These are phyloP conservation scores for Unio pictorum DNA, from an alignment of 2,888 invertebrate genomes.

Conservation along the genomic window DNA sequence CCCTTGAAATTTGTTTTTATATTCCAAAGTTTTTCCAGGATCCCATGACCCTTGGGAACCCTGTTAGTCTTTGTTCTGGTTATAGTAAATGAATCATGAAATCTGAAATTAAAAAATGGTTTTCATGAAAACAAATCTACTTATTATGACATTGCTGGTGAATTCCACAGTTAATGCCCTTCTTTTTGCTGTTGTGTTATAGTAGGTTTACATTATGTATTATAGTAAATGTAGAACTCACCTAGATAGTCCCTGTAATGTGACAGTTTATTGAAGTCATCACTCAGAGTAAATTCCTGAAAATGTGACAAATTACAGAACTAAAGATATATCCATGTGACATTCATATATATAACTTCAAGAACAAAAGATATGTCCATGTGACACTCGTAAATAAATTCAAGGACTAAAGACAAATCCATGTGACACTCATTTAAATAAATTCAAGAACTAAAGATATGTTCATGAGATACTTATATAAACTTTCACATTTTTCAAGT, in stretches of 20 bases:
- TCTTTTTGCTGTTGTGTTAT: not conserved
- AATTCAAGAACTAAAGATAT: constrained; percentile 4
- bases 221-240: constrained; percentile 32
- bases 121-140: too few species aligned
- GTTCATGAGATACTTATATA: not conserved
- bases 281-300: constrained; percentile 89
- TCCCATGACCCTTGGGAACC: too few species aligned
- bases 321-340: not conserved
- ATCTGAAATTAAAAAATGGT: too few species aligned
- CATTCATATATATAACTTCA: too few species aligned
- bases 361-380: not conserved
- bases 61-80: too few species aligned
- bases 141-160: too few species aligned
- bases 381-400: not conserved
- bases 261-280: constrained; percentile 95
- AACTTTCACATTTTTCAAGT: not conserved
- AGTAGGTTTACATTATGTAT: not conserved
- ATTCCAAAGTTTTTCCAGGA: too few species aligned
- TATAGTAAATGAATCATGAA: too few species aligned
- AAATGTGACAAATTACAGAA: constrained; percentile 19
- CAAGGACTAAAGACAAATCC: not conserved
- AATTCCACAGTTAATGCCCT: not conserved
- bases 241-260: constrained; percentile 86
- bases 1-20: too few species aligned
- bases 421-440: not conserved